Evolutionary conservation across 2,888 invertebrate genomes (phyloP).

Genomic region (Drosophila birchii): DNA sequence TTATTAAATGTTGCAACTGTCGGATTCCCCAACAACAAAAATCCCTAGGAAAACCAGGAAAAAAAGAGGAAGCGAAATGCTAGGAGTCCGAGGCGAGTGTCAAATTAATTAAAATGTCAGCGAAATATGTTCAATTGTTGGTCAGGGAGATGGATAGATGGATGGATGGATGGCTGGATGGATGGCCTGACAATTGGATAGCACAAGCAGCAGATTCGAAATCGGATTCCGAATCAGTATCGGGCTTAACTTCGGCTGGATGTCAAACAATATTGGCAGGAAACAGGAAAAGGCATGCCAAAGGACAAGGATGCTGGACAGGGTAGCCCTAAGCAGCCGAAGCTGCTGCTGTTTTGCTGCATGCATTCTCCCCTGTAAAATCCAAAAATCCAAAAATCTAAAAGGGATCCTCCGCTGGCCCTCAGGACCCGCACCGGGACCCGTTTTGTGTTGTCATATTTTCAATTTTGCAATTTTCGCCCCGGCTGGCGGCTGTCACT

Average conservation of each 20-base stretch:
- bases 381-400: constrained; percentile 12
- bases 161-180: constrained; percentile 48
- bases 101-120: constrained; percentile 82
- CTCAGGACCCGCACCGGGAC: constrained; percentile 29
- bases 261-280: constrained; percentile 70
- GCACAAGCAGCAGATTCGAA: constrained; percentile 17
- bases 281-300: constrained; percentile 46
- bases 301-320: constrained; percentile 15
- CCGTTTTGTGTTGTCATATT: constrained; percentile 71
- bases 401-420: constrained; percentile 24
- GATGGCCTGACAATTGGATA: constrained; percentile 55
- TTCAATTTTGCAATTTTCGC: constrained; percentile 72
- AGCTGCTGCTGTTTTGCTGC: not conserved
- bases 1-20: constrained; percentile 48
- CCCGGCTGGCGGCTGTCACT: constrained; percentile 36
- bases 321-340: constrained; percentile 33
- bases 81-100: constrained; percentile 66
- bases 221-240: constrained; percentile 24
- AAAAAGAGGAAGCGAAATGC: constrained; percentile 19
- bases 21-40: constrained; percentile 12
- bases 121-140: constrained; percentile 78
- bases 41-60: constrained; percentile 21
- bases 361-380: constrained; percentile 8
- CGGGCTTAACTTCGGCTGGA: constrained; percentile 46
- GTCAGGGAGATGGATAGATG: constrained; percentile 65